These are phyloP conservation scores for Pangasius krempfi DNA, from an alignment of 2,797 vertebrate species.

Conservation along the genomic window DNA sequence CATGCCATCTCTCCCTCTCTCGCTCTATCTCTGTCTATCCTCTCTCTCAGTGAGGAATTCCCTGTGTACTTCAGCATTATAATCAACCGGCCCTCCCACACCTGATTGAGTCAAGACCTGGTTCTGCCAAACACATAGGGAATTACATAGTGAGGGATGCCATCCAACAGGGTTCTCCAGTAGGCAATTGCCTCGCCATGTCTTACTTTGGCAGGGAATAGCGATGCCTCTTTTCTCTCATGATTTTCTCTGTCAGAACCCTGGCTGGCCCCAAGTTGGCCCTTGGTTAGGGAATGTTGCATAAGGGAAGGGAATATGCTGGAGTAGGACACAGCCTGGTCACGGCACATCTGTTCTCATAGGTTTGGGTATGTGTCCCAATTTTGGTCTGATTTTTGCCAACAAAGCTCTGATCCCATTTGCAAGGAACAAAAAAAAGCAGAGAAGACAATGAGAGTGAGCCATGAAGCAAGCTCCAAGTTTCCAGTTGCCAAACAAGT, in stretches of 20 bases:
- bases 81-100: constrained; percentile 74
- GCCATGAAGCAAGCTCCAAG: constrained; percentile 55
- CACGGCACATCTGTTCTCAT: constrained; percentile 68
- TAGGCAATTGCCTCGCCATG: constrained; percentile 76
- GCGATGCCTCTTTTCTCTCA: constrained; percentile 71
- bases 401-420: constrained; percentile 70
- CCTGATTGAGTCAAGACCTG: constrained; percentile 76
- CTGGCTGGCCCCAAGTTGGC: constrained; percentile 77
- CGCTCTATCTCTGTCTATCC: constrained; percentile 52
- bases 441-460: constrained; percentile 29
- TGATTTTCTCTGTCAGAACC: constrained; percentile 68
- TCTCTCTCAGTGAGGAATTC: constrained; percentile 67
- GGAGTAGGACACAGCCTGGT: constrained; percentile 69
- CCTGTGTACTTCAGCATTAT: constrained; percentile 77
- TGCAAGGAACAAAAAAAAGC: constrained; percentile 57
- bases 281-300: constrained; percentile 60
- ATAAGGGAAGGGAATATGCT: constrained; percentile 63
- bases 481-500: constrained; percentile 69
- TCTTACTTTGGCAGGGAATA: constrained; percentile 74
- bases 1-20: constrained; percentile 19
- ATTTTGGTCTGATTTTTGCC: constrained; percentile 32
- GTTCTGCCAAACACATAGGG: constrained; percentile 76
- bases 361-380: constrained; percentile 66
- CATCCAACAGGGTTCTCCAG: constrained; percentile 80
- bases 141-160: constrained; percentile 78